Percentiles rank a stretch among this genome's conserved stretches.
These are phyloP conservation scores for Ranitomeya imitator DNA, from an alignment of 2,113 vertebrate species.

Conservation along the genomic window DNA sequence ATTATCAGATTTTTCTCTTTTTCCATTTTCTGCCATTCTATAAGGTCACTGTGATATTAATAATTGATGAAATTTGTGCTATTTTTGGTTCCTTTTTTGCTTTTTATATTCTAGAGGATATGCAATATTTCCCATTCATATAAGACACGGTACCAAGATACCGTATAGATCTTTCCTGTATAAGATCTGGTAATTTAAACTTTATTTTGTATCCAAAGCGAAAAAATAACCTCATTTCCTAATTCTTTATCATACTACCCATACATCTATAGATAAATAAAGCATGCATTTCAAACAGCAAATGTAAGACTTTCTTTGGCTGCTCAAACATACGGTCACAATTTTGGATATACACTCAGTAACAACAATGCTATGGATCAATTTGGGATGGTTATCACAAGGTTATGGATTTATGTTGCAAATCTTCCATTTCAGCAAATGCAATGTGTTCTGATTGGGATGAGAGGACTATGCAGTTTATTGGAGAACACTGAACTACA, in stretches of 20 bases:
- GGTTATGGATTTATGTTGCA: not conserved
- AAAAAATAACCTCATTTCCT: not conserved
- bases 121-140: not conserved
- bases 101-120: not conserved
- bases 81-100: not conserved
- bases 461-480: no score
- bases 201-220: not conserved
- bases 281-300: not conserved
- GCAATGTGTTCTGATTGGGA: no score
- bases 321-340: no score
- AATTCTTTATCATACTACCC: not conserved
- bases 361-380: no score
- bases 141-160: no score
- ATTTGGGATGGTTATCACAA: not conserved
- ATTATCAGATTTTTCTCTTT: not conserved
- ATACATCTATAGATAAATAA: not conserved
- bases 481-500: no score
- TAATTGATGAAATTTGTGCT: not conserved
- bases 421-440: not conserved
- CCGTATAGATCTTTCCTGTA: no score
- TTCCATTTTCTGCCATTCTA: not conserved
- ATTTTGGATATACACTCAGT: no score
- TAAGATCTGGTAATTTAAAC: not conserved
- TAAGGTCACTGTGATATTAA: constrained; percentile 1
- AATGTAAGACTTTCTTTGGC: not conserved